Percentiles rank a stretch among this genome's conserved stretches.
Conservation (phyloP, 92 coral and sea anemone genomes). For the Paragorgia papillata region DNA sequence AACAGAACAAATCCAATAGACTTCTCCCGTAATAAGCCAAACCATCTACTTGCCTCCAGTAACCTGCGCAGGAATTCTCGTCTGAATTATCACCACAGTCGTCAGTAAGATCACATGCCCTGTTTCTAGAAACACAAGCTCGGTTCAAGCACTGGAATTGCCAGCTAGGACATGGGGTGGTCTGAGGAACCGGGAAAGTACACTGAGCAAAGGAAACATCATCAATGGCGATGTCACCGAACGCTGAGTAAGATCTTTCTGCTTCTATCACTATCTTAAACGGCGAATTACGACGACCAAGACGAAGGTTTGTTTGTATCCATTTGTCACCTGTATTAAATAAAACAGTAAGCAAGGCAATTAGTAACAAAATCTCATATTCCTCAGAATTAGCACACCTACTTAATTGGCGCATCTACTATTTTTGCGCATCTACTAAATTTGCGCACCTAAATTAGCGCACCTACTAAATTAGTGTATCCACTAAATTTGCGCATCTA, state of each 20-base stretch:
- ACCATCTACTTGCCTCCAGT: slow-evolving; percentile 57
- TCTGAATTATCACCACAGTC: slow-evolving; percentile 94
- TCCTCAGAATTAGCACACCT: too few species aligned
- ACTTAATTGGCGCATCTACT: too few species aligned
- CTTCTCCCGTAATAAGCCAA: too few species aligned
- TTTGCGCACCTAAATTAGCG: too few species aligned
- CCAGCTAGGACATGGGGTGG: slow-evolving; percentile 49
- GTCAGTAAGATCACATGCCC: slow-evolving; percentile 88
- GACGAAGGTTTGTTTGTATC: slow-evolving; percentile 72
- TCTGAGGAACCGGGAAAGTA: slow-evolving; percentile 70
- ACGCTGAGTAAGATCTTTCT: slow-evolving; percentile 83
- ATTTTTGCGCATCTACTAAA: too few species aligned
- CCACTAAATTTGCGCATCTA: too few species aligned
- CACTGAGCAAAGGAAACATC: slow-evolving; percentile 80
- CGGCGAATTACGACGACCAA: slow-evolving; percentile 74
- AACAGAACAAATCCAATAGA: too few species aligned
- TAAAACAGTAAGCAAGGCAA: not conserved
- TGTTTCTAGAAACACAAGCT: slow-evolving; percentile 69
- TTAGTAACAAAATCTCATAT: too few species aligned
- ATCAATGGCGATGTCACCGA: slow-evolving; percentile 95
- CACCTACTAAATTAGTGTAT: too few species aligned
- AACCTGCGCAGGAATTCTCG: slow-evolving; percentile 67
- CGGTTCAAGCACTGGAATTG: slow-evolving; percentile 74
- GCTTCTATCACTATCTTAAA: slow-evolving; percentile 87
- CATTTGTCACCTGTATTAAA: slow-evolving; percentile 75